These are phyloP conservation scores for Trinorchestia longiramus DNA, from an alignment of 1,140 invertebrate genomes.

Conservation along the genomic window DNA sequence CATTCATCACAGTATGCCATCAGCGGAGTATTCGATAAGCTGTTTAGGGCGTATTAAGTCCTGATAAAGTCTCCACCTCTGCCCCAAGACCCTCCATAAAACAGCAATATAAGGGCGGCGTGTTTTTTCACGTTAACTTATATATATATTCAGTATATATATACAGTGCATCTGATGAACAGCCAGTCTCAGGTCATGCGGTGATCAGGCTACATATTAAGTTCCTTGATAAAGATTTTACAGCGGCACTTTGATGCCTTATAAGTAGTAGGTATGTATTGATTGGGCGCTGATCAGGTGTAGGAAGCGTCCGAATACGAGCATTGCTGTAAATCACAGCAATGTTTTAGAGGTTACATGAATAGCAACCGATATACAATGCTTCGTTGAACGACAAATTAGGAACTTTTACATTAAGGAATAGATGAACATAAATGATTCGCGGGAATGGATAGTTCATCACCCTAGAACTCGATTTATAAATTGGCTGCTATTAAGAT, in stretches of 20 bases:
- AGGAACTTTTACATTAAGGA: not conserved
- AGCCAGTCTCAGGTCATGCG: not conserved
- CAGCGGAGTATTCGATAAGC: not conserved
- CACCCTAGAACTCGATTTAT: not conserved
- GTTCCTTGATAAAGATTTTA: not conserved
- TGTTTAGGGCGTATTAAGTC: constrained; percentile 17
- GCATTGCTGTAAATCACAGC: not conserved
- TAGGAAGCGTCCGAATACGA: not conserved
- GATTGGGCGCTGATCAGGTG: not conserved
- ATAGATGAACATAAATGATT: not conserved
- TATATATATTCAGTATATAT: not conserved
- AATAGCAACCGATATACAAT: not conserved
- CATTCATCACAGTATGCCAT: not conserved
- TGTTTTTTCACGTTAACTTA: not conserved
- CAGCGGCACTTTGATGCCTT: not conserved
- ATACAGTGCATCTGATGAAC: not conserved
- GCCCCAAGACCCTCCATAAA: not conserved
- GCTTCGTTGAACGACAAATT: not conserved
- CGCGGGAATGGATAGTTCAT: not conserved
- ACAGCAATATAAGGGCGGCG: not conserved
- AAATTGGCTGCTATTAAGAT: not conserved
- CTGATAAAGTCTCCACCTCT: constrained; percentile 29
- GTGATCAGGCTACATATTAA: not conserved
- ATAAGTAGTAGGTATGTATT: not conserved
- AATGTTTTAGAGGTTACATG: not conserved